phyloP scores from a whole-genome alignment of 2,888 invertebrate genomes.

The Meloe dianella region DNA sequence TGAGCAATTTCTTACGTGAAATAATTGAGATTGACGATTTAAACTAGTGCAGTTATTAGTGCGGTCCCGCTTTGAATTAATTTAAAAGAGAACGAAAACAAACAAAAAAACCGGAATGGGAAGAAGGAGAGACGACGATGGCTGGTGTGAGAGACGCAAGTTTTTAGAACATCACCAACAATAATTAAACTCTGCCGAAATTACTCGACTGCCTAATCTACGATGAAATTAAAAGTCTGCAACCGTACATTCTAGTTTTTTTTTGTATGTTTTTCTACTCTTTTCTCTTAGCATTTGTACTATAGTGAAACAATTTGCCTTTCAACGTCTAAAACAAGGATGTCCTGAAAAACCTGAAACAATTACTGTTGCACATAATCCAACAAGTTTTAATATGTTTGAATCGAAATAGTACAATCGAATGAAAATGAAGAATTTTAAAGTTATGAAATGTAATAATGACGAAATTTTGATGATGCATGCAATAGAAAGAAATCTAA shows the following conservation, averaged over 20 bases:
- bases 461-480: slow-evolving; percentile 25
- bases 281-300: not conserved
- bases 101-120: no score
- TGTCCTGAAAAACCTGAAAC: not conserved
- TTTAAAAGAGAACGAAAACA: slow-evolving; percentile 45
- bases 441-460: not conserved
- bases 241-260: slow-evolving; percentile 21
- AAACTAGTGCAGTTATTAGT: slow-evolving; percentile 43
- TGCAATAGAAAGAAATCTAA: not conserved
- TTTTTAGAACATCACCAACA: slow-evolving; percentile 22
- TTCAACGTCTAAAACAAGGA: not conserved
- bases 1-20: not conserved
- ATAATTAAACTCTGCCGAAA: slow-evolving; percentile 36
- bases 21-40: slow-evolving; percentile 21
- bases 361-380: not conserved
- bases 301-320: not conserved
- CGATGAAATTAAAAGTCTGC: slow-evolving; percentile 34
- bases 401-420: not conserved
- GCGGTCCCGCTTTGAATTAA: slow-evolving; percentile 56
- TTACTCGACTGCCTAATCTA: slow-evolving; percentile 34
- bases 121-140: slow-evolving; percentile 9
- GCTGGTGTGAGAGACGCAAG: slow-evolving; percentile 18
- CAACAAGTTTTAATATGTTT: not conserved
- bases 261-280: not conserved
- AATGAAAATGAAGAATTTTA: not conserved